These are phyloP conservation scores for Drosophila seguyi DNA, from an alignment of 1,140 invertebrate species.

Conservation along the genomic window DNA sequence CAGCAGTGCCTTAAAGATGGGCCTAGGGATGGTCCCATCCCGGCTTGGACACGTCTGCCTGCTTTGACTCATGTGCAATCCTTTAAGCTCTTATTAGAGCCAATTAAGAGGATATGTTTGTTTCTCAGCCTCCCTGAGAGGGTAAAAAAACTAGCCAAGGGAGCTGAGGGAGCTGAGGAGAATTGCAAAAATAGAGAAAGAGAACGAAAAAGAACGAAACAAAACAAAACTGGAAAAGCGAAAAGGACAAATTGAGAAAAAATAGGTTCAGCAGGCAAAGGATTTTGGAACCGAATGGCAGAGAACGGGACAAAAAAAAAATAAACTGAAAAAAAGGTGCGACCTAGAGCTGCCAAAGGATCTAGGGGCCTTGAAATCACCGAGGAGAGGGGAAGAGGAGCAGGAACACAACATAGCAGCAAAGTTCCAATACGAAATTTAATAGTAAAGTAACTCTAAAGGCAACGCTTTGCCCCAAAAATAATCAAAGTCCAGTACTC, in stretches of 20 bases:
- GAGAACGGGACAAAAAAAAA: neutral
- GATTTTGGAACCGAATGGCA: neutral
- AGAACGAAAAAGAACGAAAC: conserved; percentile 3
- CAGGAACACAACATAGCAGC: neutral
- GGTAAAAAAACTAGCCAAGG: neutral
- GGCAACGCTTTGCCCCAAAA: neutral
- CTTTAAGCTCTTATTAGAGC: conserved; percentile 59
- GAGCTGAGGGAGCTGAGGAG: neutral
- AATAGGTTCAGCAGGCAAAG: conserved; percentile 18
- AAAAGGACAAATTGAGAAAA: conserved; percentile 22
- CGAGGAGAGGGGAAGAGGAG: neutral
- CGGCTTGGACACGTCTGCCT: conserved; percentile 4
- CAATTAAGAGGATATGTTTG: conserved; percentile 57
- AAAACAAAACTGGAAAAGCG: conserved; percentile 1
- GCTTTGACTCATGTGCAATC: conserved; percentile 31
- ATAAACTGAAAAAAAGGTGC: neutral
- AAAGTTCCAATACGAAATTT: neutral
- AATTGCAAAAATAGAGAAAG: neutral
- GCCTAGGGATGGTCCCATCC: neutral
- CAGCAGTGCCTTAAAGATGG: neutral
- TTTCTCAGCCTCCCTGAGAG: conserved; percentile 13
- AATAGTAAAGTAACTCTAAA: neutral
- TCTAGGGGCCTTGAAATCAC: neutral
- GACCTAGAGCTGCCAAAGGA: conserved; percentile 9
- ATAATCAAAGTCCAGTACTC: neutral